Base-by-base conservation (phyloP, 2,113 vertebrate species). In the Ranitomeya variabilis region DNA sequence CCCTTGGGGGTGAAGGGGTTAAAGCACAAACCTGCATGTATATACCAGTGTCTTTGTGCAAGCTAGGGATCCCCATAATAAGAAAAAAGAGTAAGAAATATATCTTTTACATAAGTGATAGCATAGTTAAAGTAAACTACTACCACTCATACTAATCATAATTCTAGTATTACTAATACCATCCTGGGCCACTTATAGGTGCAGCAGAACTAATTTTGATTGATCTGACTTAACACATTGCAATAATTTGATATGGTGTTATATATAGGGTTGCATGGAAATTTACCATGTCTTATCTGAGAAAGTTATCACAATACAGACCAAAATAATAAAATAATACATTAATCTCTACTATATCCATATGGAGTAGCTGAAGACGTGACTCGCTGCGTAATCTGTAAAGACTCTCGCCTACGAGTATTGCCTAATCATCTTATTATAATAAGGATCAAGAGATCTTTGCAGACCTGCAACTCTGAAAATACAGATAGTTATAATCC, bases 371-470 rank as follows among this genome's bases (percentile, higher is more conserved):
- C 14, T 73, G 14, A 73, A 73, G 13, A 74, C 1, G 12, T 15
- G 7, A 18, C 71, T 74, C 7, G 15, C 37, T 51, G 37, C 31
- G 51, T 76, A 76, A 76, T 19, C 18, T 15, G 8, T 52, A 52
- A 31, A 52, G 45, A 45, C 71, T 74, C 71, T 74, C 45, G 7
- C 31, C 71, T 74, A 74, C 3, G 6, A 76, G 45, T 52, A 15
- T 52, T 21, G 73, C 73, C 45, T 52, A 31, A 76, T 76, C 45
- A 76, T 76, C 73, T 52, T 76, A 76, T 52, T 76, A 76, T 76
- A 76, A 76, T 51, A 76, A 76, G 73, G 73, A 76, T 76, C 73
- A 76, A 37, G 73, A 76, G 73, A 52, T 76, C 71, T 21, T 51
- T 52, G 18, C 15, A 52, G 37, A 51, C 45, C 18, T 21, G 37